Conservation (phyloP, 2,113 vertebrate species). For the Oenanthe melanoleuca region DNA sequence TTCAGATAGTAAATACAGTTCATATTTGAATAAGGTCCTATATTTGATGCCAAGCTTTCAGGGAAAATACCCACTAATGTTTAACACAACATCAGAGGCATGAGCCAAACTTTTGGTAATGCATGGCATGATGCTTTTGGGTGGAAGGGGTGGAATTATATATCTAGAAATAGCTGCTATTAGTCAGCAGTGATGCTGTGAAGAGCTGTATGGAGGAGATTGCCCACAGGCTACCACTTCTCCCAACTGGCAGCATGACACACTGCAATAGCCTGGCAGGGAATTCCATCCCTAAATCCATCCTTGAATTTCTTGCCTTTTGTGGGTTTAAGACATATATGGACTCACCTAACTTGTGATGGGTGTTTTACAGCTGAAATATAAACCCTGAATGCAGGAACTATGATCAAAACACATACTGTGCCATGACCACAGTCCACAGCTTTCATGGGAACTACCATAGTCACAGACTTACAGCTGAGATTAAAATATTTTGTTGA, state of each 20-base stretch:
- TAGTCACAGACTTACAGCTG: not conserved
- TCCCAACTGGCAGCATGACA: not conserved
- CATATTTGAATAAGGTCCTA: not conserved
- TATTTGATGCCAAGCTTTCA: not conserved
- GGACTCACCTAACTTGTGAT: not conserved
- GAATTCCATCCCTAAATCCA: not conserved
- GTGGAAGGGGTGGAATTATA: not conserved
- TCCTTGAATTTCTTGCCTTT: not conserved
- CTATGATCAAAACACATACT: not conserved
- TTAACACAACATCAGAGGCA: not conserved
- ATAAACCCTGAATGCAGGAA: constrained; percentile 1
- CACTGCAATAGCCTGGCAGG: not conserved
- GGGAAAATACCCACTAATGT: not conserved
- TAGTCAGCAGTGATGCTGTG: not conserved
- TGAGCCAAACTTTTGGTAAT: not conserved
- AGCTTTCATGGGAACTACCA: fast-evolving
- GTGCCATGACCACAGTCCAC: not conserved
- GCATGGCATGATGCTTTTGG: not conserved
- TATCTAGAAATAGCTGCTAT: not conserved
- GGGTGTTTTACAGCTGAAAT: not conserved
- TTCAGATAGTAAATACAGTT: constrained; percentile 22
- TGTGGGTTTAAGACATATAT: not conserved
- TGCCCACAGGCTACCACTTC: not conserved
- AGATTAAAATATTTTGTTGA: constrained; percentile 36
- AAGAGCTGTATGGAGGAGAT: not conserved